These are phyloP conservation scores for Cettia cetti DNA, from an alignment of 2,113 vertebrate genomes.

Conservation along the genomic window DNA sequence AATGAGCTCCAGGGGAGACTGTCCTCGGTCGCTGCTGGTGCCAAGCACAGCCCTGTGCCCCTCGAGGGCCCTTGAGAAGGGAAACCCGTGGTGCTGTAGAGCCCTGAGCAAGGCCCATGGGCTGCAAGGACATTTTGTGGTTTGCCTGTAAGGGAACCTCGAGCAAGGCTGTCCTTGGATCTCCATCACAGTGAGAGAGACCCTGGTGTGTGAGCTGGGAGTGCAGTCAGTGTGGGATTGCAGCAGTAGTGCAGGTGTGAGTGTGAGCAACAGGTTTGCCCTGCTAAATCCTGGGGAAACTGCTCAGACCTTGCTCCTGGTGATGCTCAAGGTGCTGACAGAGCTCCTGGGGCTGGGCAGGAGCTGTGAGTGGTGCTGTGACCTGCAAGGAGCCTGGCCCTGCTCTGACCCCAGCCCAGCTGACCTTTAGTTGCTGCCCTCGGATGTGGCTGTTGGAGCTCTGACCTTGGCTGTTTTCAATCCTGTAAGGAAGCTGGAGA, in stretches of 20 bases:
- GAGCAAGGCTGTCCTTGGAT: accelerated
- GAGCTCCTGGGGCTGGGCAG: not conserved
- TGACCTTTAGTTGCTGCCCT: not conserved
- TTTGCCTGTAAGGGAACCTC: accelerated
- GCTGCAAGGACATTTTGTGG: not conserved
- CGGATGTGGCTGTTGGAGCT: not conserved
- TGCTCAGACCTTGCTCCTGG: accelerated
- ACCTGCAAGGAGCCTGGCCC: not conserved
- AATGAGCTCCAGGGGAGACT: not conserved
- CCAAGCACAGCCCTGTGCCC: too few relatives aligned
- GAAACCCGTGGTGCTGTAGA: accelerated
- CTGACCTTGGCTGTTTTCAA: not conserved
- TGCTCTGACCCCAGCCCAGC: accelerated
- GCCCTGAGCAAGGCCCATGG: not conserved
- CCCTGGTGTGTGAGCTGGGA: accelerated
- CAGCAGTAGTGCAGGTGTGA: accelerated
- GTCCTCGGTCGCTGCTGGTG: not conserved
- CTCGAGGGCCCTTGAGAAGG: accelerated
- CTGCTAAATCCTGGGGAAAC: accelerated
- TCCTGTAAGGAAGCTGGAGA: accelerated
- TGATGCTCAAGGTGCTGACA: not conserved
- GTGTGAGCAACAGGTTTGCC: not conserved
- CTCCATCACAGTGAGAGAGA: accelerated
- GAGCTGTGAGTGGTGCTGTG: not conserved
- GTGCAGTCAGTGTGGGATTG: accelerated